A percentile compares a stretch with the other conserved stretches of the same genome.
Evolutionary conservation across 2,888 invertebrate genomes (phyloP).

Genomic region (Argyra leucocephala): DNA sequence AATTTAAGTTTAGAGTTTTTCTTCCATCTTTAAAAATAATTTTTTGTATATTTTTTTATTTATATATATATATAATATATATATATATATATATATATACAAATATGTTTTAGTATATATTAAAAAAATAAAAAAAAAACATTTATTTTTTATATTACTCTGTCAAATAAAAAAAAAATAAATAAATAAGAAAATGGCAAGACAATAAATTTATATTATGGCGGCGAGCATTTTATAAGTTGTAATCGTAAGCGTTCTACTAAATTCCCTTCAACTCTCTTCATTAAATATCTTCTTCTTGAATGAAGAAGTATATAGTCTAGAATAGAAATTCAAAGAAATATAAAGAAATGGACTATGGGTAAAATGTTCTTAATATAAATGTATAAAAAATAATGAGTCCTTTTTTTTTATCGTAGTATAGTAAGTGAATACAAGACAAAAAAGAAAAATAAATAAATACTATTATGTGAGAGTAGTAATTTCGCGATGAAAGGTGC

Average conservation of each 20-base stretch:
- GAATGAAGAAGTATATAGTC: no score
- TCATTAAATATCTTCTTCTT: not conserved
- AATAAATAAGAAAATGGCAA: not conserved
- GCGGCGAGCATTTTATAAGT: not conserved
- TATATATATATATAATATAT: not conserved
- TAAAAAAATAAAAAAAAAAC: not conserved
- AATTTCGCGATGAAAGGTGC: not conserved
- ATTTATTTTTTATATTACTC: no score
- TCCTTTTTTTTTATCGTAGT: no score
- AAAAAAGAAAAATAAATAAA: no score
- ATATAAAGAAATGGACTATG: not conserved
- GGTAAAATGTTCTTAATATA: no score
- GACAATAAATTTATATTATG: constrained; percentile 1
- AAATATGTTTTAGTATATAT: not conserved
- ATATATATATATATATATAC: not conserved
- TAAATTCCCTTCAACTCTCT: not conserved
- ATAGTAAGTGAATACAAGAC: no score
- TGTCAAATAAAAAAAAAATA: not conserved
- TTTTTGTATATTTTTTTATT: not conserved
- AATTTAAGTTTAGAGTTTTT: constrained; percentile 13
- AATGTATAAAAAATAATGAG: no score
- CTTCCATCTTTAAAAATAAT: not conserved
- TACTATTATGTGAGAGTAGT: no score
- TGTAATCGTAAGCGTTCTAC: not conserved
- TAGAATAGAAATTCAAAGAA: not conserved